Conservation (phyloP, 2,113 vertebrate species). For the Charadrius vociferus region DNA sequence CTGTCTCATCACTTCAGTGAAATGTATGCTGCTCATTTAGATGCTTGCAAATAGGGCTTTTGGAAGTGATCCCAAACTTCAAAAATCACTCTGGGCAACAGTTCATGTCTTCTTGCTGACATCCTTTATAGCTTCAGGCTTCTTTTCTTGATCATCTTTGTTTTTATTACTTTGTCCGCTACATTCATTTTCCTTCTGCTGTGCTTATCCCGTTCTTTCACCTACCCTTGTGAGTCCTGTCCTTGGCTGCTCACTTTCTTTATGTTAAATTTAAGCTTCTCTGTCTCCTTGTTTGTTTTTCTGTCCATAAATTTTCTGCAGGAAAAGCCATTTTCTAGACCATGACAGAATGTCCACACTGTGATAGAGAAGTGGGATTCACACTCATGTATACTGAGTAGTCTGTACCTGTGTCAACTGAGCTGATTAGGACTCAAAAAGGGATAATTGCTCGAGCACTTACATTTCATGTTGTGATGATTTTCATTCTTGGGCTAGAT, state of each 20-base stretch:
- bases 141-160: not conserved
- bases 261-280: not conserved
- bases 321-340: not conserved
- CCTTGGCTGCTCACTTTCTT: not conserved
- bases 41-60: not conserved
- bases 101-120: not conserved
- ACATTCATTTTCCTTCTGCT: not conserved
- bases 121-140: not conserved
- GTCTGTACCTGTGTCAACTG: not conserved
- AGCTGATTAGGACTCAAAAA: not conserved
- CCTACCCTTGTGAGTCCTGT: not conserved
- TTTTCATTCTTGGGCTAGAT: not conserved
- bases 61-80: constrained; percentile 19
- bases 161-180: not conserved
- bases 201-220: not conserved
- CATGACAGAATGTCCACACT: not conserved
- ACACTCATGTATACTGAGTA: accelerated
- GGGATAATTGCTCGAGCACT: not conserved
- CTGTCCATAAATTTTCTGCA: not conserved
- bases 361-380: not conserved
- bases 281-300: not conserved
- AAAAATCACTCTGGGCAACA: not conserved
- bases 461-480: not conserved
- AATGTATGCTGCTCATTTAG: not conserved
- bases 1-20: not conserved